Percentiles rank a stretch among this genome's conserved stretches.
phyloP scores from a whole-genome alignment of 1,140 invertebrate genomes.

The Drosophila triauraria region DNA sequence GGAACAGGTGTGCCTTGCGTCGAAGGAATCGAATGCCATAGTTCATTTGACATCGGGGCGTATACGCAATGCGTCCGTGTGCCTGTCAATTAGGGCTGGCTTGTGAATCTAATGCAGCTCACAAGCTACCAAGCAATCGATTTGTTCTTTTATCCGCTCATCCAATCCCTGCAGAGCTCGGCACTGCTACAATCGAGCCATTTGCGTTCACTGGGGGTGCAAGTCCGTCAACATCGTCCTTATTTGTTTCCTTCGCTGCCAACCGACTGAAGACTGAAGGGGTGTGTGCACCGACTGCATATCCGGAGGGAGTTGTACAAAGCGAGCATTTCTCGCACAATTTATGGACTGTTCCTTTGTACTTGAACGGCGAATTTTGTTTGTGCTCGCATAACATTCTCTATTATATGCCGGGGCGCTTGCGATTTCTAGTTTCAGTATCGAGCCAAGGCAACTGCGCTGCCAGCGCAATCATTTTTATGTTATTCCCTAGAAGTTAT shows the following conservation, averaged over 20 bases:
- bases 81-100: constrained; percentile 58
- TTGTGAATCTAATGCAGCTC: constrained; percentile 39
- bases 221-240: constrained; percentile 12
- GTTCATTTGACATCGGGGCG: constrained; percentile 29
- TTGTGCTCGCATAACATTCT: constrained; percentile 28
- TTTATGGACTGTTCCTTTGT: constrained; percentile 49
- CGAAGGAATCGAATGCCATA: constrained; percentile 13
- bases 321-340: constrained; percentile 72
- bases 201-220: constrained; percentile 34
- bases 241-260: constrained; percentile 19
- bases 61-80: constrained; percentile 52
- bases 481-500: constrained; percentile 7
- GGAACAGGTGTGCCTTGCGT: not conserved
- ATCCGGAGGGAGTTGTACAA: constrained; percentile 61
- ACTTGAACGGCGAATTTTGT: constrained; percentile 51
- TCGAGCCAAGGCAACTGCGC: constrained; percentile 1
- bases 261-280: not conserved
- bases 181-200: constrained; percentile 16
- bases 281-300: constrained; percentile 42
- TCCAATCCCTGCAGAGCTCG: constrained; percentile 21
- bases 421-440: constrained; percentile 11
- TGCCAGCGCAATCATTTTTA: constrained; percentile 11
- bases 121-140: constrained; percentile 40
- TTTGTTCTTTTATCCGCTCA: constrained; percentile 29
- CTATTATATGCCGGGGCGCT: constrained; percentile 19